Evolutionary conservation across 1,140 invertebrate genomes (phyloP).

Genomic region (Drosophila pallidifrons): DNA sequence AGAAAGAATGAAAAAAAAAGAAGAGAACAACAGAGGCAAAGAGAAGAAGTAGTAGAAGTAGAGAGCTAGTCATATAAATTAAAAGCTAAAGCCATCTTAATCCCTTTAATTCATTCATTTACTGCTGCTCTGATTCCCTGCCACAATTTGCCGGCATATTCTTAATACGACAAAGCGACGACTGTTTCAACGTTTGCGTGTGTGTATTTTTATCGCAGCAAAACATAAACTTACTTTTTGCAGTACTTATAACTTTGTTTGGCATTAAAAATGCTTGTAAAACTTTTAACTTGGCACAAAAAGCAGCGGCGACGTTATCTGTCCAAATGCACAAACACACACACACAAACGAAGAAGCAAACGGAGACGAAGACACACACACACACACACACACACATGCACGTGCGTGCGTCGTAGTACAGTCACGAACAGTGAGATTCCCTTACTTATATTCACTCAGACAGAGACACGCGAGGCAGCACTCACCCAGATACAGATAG

Average conservation of each 20-base stretch:
- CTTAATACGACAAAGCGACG: constrained; percentile 13
- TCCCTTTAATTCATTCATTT: constrained; percentile 73
- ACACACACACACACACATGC: constrained; percentile 16
- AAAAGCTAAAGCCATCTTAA: constrained; percentile 77
- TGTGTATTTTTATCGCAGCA: constrained; percentile 68
- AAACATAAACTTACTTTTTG: constrained; percentile 76
- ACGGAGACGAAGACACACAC: neutral
- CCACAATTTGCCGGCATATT: constrained; percentile 39
- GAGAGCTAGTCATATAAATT: constrained; percentile 61
- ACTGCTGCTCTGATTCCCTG: constrained; percentile 26
- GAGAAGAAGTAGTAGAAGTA: constrained; percentile 14
- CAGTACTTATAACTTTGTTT: constrained; percentile 79
- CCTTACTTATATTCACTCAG: constrained; percentile 14
- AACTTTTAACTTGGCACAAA: constrained; percentile 73
- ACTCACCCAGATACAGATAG: constrained; percentile 29
- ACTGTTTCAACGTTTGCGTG: constrained; percentile 22
- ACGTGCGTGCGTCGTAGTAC: neutral
- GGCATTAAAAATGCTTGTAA: constrained; percentile 82
- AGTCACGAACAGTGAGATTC: constrained; percentile 9
- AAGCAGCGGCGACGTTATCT: constrained; percentile 54
- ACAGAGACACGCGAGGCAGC: constrained; percentile 2
- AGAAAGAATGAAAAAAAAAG: neutral
- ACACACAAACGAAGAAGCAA: constrained; percentile 4
- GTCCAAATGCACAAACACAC: constrained; percentile 32
- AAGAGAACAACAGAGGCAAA: neutral